Conservation (phyloP, 2,888 invertebrate species). For the Tachina grossa region DNA sequence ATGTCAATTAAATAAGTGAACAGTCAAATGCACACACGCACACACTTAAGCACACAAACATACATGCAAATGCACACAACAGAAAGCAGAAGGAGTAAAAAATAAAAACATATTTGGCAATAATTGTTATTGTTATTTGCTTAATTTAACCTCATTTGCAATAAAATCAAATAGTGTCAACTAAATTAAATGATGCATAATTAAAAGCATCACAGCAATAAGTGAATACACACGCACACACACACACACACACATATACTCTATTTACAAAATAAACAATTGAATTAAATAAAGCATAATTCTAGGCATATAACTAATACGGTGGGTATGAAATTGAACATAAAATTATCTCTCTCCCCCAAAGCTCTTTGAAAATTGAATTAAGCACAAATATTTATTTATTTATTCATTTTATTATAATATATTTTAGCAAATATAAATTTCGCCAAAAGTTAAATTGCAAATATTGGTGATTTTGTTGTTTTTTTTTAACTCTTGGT, state of each 20-base stretch:
- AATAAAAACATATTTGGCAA: conserved; percentile 61
- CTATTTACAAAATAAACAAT: conserved; percentile 14
- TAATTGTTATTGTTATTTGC: conserved; percentile 71
- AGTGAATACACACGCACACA: neutral
- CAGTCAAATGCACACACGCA: conserved; percentile 43
- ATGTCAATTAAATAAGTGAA: conserved; percentile 71
- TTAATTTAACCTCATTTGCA: conserved; percentile 72
- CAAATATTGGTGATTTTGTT: neutral
- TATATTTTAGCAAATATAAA: neutral
- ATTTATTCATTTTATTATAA: conserved; percentile 9
- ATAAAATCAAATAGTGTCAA: conserved; percentile 71
- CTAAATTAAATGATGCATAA: conserved; percentile 71
- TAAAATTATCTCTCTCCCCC: conserved; percentile 11
- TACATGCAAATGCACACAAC: neutral
- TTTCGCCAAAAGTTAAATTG: neutral
- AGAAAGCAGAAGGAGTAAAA: neutral
- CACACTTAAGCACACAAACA: neutral
- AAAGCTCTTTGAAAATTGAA: conserved; percentile 13
- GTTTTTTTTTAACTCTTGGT: neutral
- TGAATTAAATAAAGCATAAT: conserved; percentile 45
- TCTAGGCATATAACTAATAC: neutral
- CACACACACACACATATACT: neutral
- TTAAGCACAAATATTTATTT: conserved; percentile 32
- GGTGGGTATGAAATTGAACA: neutral
- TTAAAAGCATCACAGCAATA: conserved; percentile 55